Percentiles rank a stretch among this genome's conserved stretches.
Conservation (phyloP, 2,888 invertebrate species). For the Gastrophysa polygoni region DNA sequence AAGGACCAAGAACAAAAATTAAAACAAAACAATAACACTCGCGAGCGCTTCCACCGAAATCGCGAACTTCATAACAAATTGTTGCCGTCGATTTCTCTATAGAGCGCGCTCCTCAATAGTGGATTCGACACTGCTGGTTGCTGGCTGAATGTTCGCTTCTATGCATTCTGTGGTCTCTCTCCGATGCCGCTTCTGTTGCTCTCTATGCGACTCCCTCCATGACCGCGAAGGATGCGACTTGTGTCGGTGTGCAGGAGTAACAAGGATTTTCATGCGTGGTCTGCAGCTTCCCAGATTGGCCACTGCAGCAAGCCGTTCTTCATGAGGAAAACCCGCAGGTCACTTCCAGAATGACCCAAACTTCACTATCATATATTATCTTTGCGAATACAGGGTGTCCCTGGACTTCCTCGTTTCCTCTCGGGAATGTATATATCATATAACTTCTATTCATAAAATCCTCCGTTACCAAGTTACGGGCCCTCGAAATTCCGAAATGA, state of each 20-base stretch:
- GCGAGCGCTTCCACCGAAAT: slow-evolving; percentile 21
- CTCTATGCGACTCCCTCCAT: slow-evolving; percentile 10
- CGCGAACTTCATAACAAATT: slow-evolving; percentile 25
- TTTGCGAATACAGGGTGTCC: too few relatives aligned
- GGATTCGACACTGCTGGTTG: slow-evolving; percentile 30
- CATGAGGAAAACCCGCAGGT: too few relatives aligned
- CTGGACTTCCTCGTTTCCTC: too few relatives aligned
- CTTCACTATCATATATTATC: too few relatives aligned
- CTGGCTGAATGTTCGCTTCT: slow-evolving; percentile 4
- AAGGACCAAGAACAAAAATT: slow-evolving; percentile 12
- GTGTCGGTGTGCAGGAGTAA: not conserved
- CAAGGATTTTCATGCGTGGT: not conserved
- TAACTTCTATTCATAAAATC: too few relatives aligned
- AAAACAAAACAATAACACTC: slow-evolving; percentile 22
- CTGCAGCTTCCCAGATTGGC: too few relatives aligned
- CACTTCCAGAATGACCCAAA: too few relatives aligned
- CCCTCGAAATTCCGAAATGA: too few relatives aligned
- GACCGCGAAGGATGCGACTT: slow-evolving; percentile 10
- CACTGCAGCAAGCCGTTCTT: too few relatives aligned
- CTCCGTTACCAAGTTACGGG: too few relatives aligned
- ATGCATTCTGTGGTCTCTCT: slow-evolving; percentile 13
- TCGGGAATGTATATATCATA: too few relatives aligned
- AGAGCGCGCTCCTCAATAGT: slow-evolving; percentile 31
- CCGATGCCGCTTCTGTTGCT: not conserved
- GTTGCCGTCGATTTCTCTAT: slow-evolving; percentile 10